Base-by-base conservation (phyloP, 2,888 invertebrate genomes). In the Lasioglossum zephyrum region DNA sequence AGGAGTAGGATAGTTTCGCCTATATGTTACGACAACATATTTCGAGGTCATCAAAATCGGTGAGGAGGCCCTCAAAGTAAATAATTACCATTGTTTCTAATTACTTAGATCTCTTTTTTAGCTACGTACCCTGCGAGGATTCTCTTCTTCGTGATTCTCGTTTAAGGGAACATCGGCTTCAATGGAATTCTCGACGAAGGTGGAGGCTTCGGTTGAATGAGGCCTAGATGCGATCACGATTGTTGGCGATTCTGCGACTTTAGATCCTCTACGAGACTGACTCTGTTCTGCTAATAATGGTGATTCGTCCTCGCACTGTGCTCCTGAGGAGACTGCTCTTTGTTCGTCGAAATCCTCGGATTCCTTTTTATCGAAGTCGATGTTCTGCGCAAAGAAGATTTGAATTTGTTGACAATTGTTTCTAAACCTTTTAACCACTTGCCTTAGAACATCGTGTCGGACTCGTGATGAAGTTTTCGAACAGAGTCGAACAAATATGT, bases 211-310 rank as follows among this genome's bases (percentile, higher is more conserved):
- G 18, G 79, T 89, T 63, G 93, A 92, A 79, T 91, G 91, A 31
- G 92, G 90, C 53, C 92, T 91, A 53, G 93, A 92, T 11, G 90
- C 90, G 77, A 92, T 90, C 69, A 89, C 78, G 77, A 92, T 92
- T 31, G 92, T 76, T 41, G 88, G 90, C 11, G 88, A 88, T 39
- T 88, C 79, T 36, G 18, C 57, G 22, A n/a, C 36, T 47, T 77
- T 76, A 4, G 72, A 78, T 22, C 39, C 80, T 39, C 77, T 86
- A 9, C 80, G 77, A 18, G 84, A 77, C 4, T 77, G 76, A 41
- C 1, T 75, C 18, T 39, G 39, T 11, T 84, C 86, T 26, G 78
- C 69, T 1, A 77, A 53, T 18, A 76, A 81, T 44, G 79, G 49
- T 31, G 79, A 80, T 36, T 85, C 76, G 70, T 86, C 74, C 11